phyloP scores from a whole-genome alignment of 2,113 vertebrate genomes.

The Syngnathus scovelli region DNA sequence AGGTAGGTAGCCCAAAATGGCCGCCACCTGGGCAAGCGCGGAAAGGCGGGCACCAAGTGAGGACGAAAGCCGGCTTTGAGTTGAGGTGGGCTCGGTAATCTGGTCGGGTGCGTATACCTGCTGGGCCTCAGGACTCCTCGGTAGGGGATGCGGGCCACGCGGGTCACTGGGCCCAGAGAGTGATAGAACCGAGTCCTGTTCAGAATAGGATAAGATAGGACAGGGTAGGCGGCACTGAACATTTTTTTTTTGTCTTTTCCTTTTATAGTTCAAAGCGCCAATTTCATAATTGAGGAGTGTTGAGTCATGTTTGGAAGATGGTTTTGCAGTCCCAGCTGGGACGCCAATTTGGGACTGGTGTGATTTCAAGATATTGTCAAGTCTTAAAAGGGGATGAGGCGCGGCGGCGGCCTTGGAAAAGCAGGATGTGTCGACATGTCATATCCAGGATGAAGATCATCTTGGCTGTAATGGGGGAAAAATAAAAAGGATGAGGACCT shows the following conservation, averaged over 20 bases:
- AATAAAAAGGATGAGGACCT: neutral
- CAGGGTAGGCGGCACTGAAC: slow-evolving; percentile 54
- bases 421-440: slow-evolving; percentile 7
- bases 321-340: slow-evolving; percentile 17
- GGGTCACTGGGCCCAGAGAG: slow-evolving; percentile 95
- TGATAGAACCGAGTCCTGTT: slow-evolving; percentile 99
- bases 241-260: slow-evolving; percentile 16
- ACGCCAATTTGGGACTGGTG: slow-evolving; percentile 6
- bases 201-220: slow-evolving; percentile 78
- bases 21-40: slow-evolving; percentile 25
- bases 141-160: slow-evolving; percentile 94
- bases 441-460: slow-evolving; percentile 15
- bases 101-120: slow-evolving; percentile 82
- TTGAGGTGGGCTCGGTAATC: slow-evolving; percentile 43
- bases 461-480: slow-evolving; percentile 10
- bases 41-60: slow-evolving; percentile 31
- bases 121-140: slow-evolving; percentile 93
- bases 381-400: slow-evolving; percentile 22
- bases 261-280: slow-evolving; percentile 16
- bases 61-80: slow-evolving; percentile 56
- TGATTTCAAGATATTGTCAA: slow-evolving; percentile 4
- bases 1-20: slow-evolving; percentile 46
- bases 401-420: slow-evolving; percentile 30
- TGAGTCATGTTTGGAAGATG: neutral
- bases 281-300: slow-evolving; percentile 30